phyloP scores from a whole-genome alignment of 2,888 invertebrate species.

The Coleophora deauratella region DNA sequence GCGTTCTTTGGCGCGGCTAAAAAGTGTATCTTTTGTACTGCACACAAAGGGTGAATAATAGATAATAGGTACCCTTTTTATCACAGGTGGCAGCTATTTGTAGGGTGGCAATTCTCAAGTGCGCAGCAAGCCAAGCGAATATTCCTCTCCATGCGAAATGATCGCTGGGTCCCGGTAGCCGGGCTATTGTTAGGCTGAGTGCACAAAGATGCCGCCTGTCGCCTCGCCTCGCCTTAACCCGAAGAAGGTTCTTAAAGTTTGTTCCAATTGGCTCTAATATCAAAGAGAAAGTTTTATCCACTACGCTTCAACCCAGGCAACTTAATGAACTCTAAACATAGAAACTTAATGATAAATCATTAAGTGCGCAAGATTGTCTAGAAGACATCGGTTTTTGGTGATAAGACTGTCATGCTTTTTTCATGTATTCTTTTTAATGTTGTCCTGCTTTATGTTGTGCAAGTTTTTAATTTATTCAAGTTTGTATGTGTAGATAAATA shows the following conservation, averaged over 20 bases:
- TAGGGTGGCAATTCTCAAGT: slow-evolving; percentile 67
- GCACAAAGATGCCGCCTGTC: slow-evolving; percentile 49
- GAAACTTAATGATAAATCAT: too few species aligned
- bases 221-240: slow-evolving; percentile 15
- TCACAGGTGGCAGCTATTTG: slow-evolving; percentile 64
- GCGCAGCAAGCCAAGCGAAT: slow-evolving; percentile 50
- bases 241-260: slow-evolving; percentile 5
- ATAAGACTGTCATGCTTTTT: too few species aligned
- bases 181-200: slow-evolving; percentile 32
- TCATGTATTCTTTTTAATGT: too few species aligned
- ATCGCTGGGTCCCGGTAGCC: slow-evolving; percentile 36
- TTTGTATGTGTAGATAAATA: too few species aligned
- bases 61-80: slow-evolving; percentile 43
- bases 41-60: slow-evolving; percentile 44
- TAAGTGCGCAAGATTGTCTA: too few species aligned
- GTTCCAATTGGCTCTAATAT: slow-evolving; percentile 8
- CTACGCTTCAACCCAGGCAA: too few species aligned
- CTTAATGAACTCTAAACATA: too few species aligned
- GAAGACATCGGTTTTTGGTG: too few species aligned
- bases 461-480: too few species aligned
- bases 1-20: slow-evolving; percentile 36
- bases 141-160: slow-evolving; percentile 44
- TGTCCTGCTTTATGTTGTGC: too few species aligned
- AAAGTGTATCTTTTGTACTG: slow-evolving; percentile 21
- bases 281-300: too few species aligned